These are phyloP conservation scores for Ceyx erithaca DNA, from an alignment of 2,797 vertebrate genomes.

Conservation along the genomic window DNA sequence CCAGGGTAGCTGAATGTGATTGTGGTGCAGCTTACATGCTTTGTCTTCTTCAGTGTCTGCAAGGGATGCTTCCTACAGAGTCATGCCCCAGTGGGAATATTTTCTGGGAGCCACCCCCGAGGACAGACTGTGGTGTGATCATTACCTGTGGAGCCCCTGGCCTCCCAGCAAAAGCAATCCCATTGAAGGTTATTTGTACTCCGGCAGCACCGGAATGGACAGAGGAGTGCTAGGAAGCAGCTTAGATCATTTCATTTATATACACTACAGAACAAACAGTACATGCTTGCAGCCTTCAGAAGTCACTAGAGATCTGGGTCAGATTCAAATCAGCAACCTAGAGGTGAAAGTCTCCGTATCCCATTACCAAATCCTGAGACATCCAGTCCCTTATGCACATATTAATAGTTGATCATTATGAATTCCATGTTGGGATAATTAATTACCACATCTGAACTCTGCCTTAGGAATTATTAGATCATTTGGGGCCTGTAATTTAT, in stretches of 20 bases:
- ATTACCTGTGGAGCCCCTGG: not conserved
- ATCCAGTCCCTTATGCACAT: slow-evolving; percentile 67
- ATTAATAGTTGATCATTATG: slow-evolving; percentile 70
- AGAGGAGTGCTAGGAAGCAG: not conserved
- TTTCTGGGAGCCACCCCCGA: not conserved
- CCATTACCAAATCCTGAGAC: slow-evolving; percentile 74
- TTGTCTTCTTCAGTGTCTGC: not conserved
- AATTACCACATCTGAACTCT: slow-evolving; percentile 64
- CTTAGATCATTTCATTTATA: slow-evolving; percentile 39
- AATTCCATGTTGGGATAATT: slow-evolving; percentile 70
- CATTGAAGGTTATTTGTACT: not conserved
- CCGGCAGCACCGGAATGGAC: not conserved
- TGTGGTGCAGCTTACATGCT: rapidly evolving
- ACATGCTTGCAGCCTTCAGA: slow-evolving; percentile 49
- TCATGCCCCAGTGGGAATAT: rapidly evolving
- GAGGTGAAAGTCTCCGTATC: slow-evolving; percentile 70
- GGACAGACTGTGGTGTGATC: too few relatives aligned
- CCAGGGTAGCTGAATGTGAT: not conserved
- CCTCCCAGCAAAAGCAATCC: not conserved
- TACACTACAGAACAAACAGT: slow-evolving; percentile 48
- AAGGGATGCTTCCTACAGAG: not conserved
- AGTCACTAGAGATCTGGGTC: slow-evolving; percentile 69
- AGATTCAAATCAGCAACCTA: slow-evolving; percentile 73
- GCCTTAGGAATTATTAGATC: slow-evolving; percentile 62
- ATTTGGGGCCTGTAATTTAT: slow-evolving; percentile 65